Base-by-base conservation (phyloP, 2,797 vertebrate species). In the Bradypodion ventrale region DNA sequence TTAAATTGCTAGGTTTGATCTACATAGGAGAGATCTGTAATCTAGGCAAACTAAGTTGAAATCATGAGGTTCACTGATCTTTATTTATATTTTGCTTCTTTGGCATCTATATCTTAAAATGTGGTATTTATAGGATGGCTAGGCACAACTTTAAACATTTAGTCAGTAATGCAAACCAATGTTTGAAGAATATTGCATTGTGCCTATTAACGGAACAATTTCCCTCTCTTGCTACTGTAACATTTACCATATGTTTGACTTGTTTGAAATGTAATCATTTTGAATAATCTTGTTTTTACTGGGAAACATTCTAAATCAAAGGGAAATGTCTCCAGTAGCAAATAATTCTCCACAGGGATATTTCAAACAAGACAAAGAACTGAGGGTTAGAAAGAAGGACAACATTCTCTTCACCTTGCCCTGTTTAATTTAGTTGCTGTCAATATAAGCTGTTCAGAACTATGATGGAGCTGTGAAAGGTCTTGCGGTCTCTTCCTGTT, bases 241-340 rank as follows among this genome's bases (percentile, higher is more conserved):
- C 87, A 85, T 90, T 93, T 93, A 92, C 92, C 87, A 0, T 85
- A 88, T 87, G 68, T 90, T 89, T 92, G 89, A 81, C 87, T 92
- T 91, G 93, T 90, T 93, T 90, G 91, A 82, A 89, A 89, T 91
- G 92, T 94, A 93, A 94, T 92, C 88, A 88, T 83, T 83, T 90
- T 92, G 86, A 95, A 93, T 93, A 94, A 93, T 93, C 89, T 89
- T 84, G 84, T 92, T 91, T 83, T 4, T 19, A 84, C 87, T 90
- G 92, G 91, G 87, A 93, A 94, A 91, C 89, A 84, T 86, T 69
- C 89, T 94, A 88, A 89, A 94, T 94, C 93, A 92, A 86, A 90
- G 82, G 90, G 80, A 88, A 90, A 81, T 5, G 80, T 93, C 94
- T 91, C 73, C 90, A 85, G 87, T 89, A 91, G 90, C 91, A 85